phyloP scores from a whole-genome alignment of 2,113 vertebrate genomes.

The Microtus pennsylvanicus region DNA sequence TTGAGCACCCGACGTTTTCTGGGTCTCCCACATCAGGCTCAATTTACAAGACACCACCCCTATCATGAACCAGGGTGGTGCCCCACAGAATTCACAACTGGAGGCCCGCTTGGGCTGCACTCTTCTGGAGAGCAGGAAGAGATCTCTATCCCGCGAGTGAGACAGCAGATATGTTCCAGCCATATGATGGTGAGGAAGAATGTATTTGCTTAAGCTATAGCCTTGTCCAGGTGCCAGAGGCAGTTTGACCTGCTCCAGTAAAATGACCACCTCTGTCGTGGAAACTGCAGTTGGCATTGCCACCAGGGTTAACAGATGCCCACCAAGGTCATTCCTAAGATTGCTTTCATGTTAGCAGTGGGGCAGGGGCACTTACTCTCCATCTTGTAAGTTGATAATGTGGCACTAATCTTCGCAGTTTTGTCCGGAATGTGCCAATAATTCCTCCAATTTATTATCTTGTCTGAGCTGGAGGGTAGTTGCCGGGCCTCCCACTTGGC shows the following conservation, averaged over 20 bases:
- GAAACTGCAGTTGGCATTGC: neutral
- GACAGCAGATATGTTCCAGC: neutral
- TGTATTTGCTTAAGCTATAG: conserved; percentile 14
- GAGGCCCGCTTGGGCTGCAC: neutral
- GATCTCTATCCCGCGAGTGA: neutral
- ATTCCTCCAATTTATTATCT: conserved; percentile 52
- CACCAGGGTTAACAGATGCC: neutral
- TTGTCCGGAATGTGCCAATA: conserved; percentile 53
- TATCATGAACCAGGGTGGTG: neutral
- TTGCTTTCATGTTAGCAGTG: neutral
- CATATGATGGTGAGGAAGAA: neutral
- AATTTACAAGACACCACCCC: neutral
- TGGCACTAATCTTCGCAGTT: conserved; percentile 31
- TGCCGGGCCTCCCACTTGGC: conserved; percentile 42
- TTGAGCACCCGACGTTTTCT: neutral
- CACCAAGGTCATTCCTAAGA: neutral
- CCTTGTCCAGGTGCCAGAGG: neutral
- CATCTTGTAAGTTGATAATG: conserved; percentile 25
- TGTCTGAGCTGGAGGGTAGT: conserved; percentile 46
- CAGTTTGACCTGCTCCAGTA: conserved; percentile 7
- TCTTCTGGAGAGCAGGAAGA: neutral
- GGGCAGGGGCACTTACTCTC: neutral
- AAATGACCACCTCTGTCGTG: conserved; percentile 9
- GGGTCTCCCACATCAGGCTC: neutral
- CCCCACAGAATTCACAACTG: neutral